phyloP scores from a whole-genome alignment of 2,888 invertebrate species.

The Ctenicera cuprea region DNA sequence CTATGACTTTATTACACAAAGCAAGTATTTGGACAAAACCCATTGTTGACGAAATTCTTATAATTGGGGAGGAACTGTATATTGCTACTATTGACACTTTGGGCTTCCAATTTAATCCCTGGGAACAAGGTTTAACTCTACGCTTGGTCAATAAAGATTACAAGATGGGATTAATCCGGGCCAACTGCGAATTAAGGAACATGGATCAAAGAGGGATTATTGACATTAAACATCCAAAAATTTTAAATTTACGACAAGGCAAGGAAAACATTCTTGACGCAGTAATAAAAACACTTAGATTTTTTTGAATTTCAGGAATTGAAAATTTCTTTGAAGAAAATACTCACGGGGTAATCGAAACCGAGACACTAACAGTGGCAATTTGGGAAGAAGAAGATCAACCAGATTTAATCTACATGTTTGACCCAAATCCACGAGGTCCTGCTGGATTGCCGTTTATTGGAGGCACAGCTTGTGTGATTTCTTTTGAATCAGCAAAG shows the following conservation, averaged over 20 bases:
- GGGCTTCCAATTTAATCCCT: constrained; percentile 75
- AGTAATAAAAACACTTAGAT: neutral
- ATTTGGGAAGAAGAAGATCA: constrained; percentile 74
- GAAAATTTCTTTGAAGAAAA: constrained; percentile 77
- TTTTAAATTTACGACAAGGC: constrained; percentile 71
- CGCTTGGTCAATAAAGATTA: constrained; percentile 70
- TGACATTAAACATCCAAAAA: constrained; percentile 72
- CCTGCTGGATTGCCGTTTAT: constrained; percentile 70
- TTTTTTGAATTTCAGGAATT: constrained; percentile 65
- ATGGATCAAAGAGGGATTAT: constrained; percentile 73
- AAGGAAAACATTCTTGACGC: constrained; percentile 43
- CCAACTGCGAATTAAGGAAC: constrained; percentile 71
- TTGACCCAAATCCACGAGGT: constrained; percentile 75
- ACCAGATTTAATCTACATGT: constrained; percentile 76
- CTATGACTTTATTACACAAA: constrained; percentile 77
- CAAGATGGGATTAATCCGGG: constrained; percentile 71
- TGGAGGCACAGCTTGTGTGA: constrained; percentile 74
- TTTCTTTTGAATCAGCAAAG: constrained; percentile 75
- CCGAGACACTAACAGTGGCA: constrained; percentile 71
- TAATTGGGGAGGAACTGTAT: constrained; percentile 74
- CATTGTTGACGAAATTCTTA: constrained; percentile 76
- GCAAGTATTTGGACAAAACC: constrained; percentile 77
- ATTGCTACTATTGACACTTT: constrained; percentile 73
- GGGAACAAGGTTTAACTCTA: constrained; percentile 75
- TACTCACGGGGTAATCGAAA: constrained; percentile 75